Conservation (phyloP, 2,797 vertebrate genomes). For the Aratinga solstitialis region DNA sequence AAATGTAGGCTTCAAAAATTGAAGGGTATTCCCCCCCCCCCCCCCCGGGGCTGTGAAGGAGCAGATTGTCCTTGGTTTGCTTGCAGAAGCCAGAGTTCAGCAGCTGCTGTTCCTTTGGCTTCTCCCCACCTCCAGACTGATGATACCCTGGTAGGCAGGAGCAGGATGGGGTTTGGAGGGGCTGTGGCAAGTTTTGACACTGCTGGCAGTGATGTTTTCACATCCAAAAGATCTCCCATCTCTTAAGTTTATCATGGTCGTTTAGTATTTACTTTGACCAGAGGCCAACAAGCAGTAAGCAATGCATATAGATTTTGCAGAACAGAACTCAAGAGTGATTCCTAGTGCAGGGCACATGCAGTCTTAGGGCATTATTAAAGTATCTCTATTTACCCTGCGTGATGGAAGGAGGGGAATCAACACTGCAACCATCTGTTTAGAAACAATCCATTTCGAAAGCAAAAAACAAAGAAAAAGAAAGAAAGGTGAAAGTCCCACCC, state of each 20-base stretch:
- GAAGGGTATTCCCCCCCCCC: background rate
- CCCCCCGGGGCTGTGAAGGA: conserved; percentile 1
- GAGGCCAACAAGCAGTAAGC: background rate
- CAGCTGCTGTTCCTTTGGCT: background rate
- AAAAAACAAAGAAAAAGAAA: background rate
- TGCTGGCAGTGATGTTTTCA: background rate
- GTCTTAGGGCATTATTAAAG: background rate
- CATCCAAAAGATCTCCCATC: background rate
- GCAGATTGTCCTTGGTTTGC: conserved; percentile 25
- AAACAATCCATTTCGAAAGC: background rate
- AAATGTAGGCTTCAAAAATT: background rate
- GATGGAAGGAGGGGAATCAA: background rate
- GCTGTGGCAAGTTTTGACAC: conserved; percentile 29
- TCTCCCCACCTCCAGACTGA: background rate
- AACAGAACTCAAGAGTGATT: background rate
- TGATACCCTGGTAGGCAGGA: conserved; percentile 10
- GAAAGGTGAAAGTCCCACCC: background rate
- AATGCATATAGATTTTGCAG: background rate
- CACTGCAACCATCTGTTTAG: background rate
- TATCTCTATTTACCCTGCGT: background rate
- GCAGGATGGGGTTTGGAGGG: background rate
- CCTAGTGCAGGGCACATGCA: background rate
- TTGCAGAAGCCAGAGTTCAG: conserved; percentile 29
- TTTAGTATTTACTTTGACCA: conserved; percentile 26
- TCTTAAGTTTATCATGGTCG: background rate